Percentiles rank a stretch among this genome's conserved stretches.
Conservation (phyloP, 2,888 invertebrate species). For the Lasioglossum pauxillum region DNA sequence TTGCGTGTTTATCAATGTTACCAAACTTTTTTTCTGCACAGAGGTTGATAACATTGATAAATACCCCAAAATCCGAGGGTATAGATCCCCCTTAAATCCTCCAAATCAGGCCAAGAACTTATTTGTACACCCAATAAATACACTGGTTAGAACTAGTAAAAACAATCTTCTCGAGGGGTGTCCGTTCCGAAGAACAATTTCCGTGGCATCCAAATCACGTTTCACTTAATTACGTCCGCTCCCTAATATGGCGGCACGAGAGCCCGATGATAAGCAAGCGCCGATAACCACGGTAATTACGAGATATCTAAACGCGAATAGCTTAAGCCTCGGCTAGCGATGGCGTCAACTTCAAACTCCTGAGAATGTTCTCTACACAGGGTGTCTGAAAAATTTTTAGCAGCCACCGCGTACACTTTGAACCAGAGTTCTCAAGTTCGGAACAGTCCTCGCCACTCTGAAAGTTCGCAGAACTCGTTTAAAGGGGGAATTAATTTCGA, state of each 20-base stretch:
- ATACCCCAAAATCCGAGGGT: too few relatives aligned
- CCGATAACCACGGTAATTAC: background rate
- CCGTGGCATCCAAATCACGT: background rate
- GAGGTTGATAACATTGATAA: too few relatives aligned
- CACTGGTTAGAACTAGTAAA: too few relatives aligned
- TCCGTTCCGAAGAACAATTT: background rate
- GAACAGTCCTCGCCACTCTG: background rate
- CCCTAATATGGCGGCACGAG: background rate
- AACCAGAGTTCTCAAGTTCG: background rate
- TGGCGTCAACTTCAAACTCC: background rate
- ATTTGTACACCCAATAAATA: too few relatives aligned
- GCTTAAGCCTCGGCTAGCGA: background rate
- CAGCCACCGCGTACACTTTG: background rate
- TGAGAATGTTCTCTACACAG: background rate
- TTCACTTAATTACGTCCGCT: background rate
- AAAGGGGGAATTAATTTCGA: background rate
- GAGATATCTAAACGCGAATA: conserved; percentile 9
- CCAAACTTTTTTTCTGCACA: too few relatives aligned
- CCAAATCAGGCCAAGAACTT: too few relatives aligned
- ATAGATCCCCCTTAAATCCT: too few relatives aligned
- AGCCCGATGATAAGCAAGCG: conserved; percentile 7
- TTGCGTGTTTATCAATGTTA: too few relatives aligned
- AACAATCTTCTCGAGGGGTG: too few relatives aligned
- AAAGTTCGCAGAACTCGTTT: background rate
- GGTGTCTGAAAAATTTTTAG: background rate